Evolutionary conservation across 2,888 invertebrate genomes (phyloP), one percentile per base, ranked within the genome.

Genomic region (Platypus cylindrus): DNA sequence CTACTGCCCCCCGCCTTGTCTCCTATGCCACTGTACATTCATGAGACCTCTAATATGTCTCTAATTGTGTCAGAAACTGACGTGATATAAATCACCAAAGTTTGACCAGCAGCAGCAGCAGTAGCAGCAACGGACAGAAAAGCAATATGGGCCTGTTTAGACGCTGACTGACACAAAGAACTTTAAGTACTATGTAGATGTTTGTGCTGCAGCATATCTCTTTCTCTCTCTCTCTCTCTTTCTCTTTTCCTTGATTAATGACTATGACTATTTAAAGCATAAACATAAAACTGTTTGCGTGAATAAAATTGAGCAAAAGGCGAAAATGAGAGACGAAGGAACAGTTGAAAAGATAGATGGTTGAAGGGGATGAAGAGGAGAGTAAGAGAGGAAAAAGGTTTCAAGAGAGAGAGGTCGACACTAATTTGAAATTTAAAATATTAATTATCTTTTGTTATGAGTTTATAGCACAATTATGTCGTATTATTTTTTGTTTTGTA

Each of bases 141-240:
- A 41, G 41, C 41, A 41, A 41, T 41, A 41, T 41, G 37, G 41
- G 36, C 37, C 33, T 32, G 35, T 38, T 37, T 40, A 35, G 36
- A 41, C 41, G n/a, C n/a, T n/a, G n/a, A n/a, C 15, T 41, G 41
- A 41, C 41, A 41, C 41, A 36, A 41, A 41, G 41, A n/a, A n/a
- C n/a, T 37, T 41, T 41, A 41, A 41, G 41, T 38, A 37, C 37
- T 37, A 41, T 41, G 41, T 37, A n/a, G n/a, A n/a, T n/a, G n/a
- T n/a, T n/a, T n/a, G n/a, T n/a, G n/a, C 38, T 41, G 35, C 38
- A 41, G 38, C 35, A 37, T 41, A 38, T 41, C 36, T 32, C 36
- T 33, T 37, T 38, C 34, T 35, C 35, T 32, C 32, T 38, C 35
- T 13, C 20, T 20, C 20, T 20, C 20, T 5, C 20, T 20, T 9